A percentile compares a stretch with the other conserved stretches of the same genome.
phyloP scores from a whole-genome alignment of 2,113 vertebrate genomes.

The Gallinago paraguaiae region DNA sequence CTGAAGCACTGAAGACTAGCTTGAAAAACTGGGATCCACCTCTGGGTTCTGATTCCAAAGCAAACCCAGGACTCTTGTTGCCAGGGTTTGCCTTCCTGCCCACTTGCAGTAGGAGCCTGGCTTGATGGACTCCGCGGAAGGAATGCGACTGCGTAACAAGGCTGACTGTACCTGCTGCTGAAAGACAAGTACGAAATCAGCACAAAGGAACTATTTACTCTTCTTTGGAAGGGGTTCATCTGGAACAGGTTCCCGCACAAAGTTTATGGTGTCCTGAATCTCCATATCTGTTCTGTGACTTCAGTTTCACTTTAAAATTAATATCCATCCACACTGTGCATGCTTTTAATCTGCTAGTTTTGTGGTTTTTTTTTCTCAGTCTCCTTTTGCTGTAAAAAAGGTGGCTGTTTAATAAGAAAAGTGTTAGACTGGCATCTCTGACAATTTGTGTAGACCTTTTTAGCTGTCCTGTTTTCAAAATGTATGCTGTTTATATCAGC shows the following conservation, averaged over 20 bases:
- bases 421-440: neutral
- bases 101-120: neutral
- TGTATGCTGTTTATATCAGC: neutral
- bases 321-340: neutral
- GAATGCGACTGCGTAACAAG: neutral
- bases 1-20: neutral
- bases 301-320: neutral
- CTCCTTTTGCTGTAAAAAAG: neutral
- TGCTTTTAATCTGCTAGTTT: neutral
- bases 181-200: neutral
- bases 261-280: neutral
- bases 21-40: neutral
- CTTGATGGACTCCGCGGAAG: neutral
- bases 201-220: neutral
- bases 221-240: neutral
- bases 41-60: neutral
- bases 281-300: neutral
- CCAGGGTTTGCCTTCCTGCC: neutral
- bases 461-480: neutral
- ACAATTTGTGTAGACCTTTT: neutral
- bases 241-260: neutral
- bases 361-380: neutral
- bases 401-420: neutral
- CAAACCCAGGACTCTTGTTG: neutral
- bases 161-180: neutral